Conservation (phyloP, 1,140 invertebrate genomes). For the Colletes latitarsis region DNA sequence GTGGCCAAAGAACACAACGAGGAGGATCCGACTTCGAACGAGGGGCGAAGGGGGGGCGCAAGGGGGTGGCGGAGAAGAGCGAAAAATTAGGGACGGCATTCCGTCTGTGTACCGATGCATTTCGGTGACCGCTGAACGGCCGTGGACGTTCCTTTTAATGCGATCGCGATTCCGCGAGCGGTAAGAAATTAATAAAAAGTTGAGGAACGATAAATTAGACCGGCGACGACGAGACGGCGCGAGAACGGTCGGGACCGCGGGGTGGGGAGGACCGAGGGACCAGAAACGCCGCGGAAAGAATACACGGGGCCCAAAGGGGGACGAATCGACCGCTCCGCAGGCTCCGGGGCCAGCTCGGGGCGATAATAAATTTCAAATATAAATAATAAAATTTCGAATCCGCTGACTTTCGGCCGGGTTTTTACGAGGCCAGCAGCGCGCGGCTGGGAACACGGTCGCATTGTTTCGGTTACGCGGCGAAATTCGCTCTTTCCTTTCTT, state of each 20-base stretch:
- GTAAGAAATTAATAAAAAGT: constrained; percentile 81
- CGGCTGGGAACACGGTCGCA: constrained; percentile 11
- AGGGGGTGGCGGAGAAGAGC: constrained; percentile 40
- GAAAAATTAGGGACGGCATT: constrained; percentile 70
- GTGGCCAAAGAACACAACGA: constrained; percentile 38
- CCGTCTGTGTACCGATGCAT: constrained; percentile 65
- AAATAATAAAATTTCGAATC: constrained; percentile 76
- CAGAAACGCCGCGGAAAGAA: constrained; percentile 38
- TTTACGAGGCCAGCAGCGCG: constrained; percentile 65
- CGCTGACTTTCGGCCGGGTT: constrained; percentile 63
- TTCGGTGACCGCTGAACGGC: constrained; percentile 51
- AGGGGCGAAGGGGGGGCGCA: background rate
- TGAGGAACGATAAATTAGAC: constrained; percentile 80
- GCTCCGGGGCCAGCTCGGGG: constrained; percentile 42
- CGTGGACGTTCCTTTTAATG: constrained; percentile 59
- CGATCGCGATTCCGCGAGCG: constrained; percentile 73
- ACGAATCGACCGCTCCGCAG: constrained; percentile 26
- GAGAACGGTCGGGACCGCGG: constrained; percentile 38
- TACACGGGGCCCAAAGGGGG: background rate
- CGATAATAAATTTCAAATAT: constrained; percentile 81
- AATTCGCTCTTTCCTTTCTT: constrained; percentile 20
- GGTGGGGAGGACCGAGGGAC: background rate
- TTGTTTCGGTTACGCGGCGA: constrained; percentile 30
- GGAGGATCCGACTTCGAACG: constrained; percentile 3
- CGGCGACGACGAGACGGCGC: constrained; percentile 71